Evolutionary conservation across 2,797 vertebrate species (phyloP), one percentile per base, ranked within the genome.

Genomic region (Petrocephalus schoutedeni): DNA sequence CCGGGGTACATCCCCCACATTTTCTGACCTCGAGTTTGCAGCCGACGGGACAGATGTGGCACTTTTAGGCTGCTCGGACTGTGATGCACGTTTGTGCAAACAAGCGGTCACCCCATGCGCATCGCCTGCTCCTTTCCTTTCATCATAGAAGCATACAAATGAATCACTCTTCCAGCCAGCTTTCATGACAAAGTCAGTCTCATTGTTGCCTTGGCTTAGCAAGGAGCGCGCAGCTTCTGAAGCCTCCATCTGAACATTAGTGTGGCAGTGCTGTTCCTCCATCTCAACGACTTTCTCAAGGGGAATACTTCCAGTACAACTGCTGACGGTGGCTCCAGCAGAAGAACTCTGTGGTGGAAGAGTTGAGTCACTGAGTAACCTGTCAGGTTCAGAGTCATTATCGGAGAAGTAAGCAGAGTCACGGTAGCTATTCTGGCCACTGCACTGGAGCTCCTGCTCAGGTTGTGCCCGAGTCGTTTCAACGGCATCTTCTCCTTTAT

Each of bases 331-430:
- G 2, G 89, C 45, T 84, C 80, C 86, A 0, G 41, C 57, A 5
- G 93, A 89, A 84, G 89, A 91, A 54, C 82, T 36, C 45, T 89
- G 92, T 85, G 89, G 77, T 94, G 91, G 91, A 3, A 87, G 45
- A 84, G 28, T 2, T 2, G 89, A 90, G 71, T 92, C 93, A 85
- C 64, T 12, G 45, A 91, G 61, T 49, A 23, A 98, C 93, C 97
- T 98, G 88, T 99, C 98, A 0, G 97, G 93, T 89, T 99, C 98
- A 0, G 96, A 98, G 89, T 99, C 98, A 4, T 98, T 99, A 91
- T 99, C 98, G 2, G 98, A 99, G 91, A 99, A 99, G 93, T 99
- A 99, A 0, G 98, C 98, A 0, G 98, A 99, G 93, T 99, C 98
- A 92, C 98, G 93, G 36, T 99, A 98, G 91, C 95, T 93, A 67